Base-by-base conservation (phyloP, 2,888 invertebrate genomes). In the Alcis repandata region DNA sequence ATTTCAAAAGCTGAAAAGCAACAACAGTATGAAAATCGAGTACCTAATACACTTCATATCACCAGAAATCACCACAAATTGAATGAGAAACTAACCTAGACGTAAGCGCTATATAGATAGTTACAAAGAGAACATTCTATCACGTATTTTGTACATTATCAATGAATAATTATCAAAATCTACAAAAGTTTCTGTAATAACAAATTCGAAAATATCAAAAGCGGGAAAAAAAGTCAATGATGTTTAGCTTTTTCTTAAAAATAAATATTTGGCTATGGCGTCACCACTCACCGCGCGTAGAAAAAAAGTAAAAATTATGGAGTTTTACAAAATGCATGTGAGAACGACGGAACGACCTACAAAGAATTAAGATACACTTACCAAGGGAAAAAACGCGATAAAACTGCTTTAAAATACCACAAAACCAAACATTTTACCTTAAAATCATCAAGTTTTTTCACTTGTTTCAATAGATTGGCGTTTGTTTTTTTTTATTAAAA, bases 401-500 rank as follows among this genome's bases (percentile, higher is more conserved):
- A 48, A 58, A 64, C 49, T 27, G 36, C 36, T 46, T 13, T 20
- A 59, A 63, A 65, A 61, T 64, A 67, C 1, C 48, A 63, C 61
- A 48, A 70, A 59, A 73, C 46, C 38, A 41, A 53, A 46, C 32
- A 61, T 33, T 73, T 76, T 69, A 75, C 69, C 60, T 65, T 52
- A 46, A 59, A 76, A 79, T 73, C 62, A 63, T 53, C 53, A 46
- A 59, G 69, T 65, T 74, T 70, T 74, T 70, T 54, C 69, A 61
- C 62, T 19, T 63, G 54, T 73, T 72, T 59, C 74, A 82, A 88
- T 81, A 87, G 85, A 86, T 85, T 77, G 84, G 83, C 86, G 83
- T 84, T 89, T 90, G 88, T 89, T 90, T 92, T 91, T 89, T 90
- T 90, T 89, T 83, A 76, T 79, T 81, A 80, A 89, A 86, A 87